phyloP scores from a whole-genome alignment of 2,797 vertebrate genomes.

The Erethizon dorsatum region DNA sequence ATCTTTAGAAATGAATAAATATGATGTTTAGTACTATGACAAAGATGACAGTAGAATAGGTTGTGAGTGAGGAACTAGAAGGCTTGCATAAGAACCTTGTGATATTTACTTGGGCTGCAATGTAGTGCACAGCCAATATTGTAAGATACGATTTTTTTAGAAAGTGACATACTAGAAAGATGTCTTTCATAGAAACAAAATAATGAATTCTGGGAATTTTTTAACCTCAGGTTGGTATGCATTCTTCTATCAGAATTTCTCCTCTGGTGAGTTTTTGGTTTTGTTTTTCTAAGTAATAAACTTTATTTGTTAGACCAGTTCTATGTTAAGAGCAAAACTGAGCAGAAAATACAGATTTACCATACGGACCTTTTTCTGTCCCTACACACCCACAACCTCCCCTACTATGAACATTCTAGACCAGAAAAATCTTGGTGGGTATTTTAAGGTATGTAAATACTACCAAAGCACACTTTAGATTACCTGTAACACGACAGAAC shows the following conservation, averaged over 20 bases:
- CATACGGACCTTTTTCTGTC: not conserved
- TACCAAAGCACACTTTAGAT: slow-evolving; percentile 67
- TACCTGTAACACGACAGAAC: slow-evolving; percentile 99
- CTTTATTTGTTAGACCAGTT: slow-evolving; percentile 22
- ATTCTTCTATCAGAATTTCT: not conserved
- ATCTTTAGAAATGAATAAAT: slow-evolving; percentile 29
- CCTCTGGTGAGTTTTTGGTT: slow-evolving; percentile 15
- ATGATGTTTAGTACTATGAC: not conserved
- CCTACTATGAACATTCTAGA: not conserved
- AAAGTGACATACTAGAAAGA: slow-evolving; percentile 6
- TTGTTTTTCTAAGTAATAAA: slow-evolving; percentile 24
- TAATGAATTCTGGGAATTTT: not conserved
- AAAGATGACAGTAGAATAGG: slow-evolving; percentile 6
- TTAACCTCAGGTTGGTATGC: not conserved
- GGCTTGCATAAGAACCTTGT: slow-evolving; percentile 11
- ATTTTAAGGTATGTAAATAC: not conserved
- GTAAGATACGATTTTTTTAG: not conserved
- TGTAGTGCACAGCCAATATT: slow-evolving; percentile 20
- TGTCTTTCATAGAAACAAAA: slow-evolving; percentile 17
- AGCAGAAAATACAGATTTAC: not conserved
- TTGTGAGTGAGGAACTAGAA: not conserved
- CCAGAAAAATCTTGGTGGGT: not conserved
- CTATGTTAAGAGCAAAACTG: slow-evolving; percentile 28
- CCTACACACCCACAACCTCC: not conserved
- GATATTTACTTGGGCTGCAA: slow-evolving; percentile 35